Base-by-base conservation (phyloP, 2,888 invertebrate genomes). In the Drosophila nigritarsus region DNA sequence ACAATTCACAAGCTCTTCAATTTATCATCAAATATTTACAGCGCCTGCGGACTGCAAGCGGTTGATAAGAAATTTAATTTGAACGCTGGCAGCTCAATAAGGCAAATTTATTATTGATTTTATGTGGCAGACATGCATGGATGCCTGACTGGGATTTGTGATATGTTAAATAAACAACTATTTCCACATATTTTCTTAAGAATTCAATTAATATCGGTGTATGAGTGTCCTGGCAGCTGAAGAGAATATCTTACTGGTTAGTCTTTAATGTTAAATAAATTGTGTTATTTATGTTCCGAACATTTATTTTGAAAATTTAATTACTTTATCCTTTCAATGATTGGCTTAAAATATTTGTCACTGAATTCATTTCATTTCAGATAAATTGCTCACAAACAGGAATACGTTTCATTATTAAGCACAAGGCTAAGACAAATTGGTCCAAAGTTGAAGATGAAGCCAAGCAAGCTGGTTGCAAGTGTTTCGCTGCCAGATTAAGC, bases 31-130 rank as follows among this genome's bases (percentile, higher is more conserved):
- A 72, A 59, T 42, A 67, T 67, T 59, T 60, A 60, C 45, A 60
- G 59, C 29, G 42, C 36, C 24, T 27, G 29, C 24, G 32, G n/a
- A 51, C 62, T 60, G 65, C 68, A 66, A 80, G 50, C 51, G 65
- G 56, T 54, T 58, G 77, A 75, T 78, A 75, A 80, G 80, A 66
- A 66, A 59, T 36, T 71, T 20, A 15, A 54, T 63, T 65, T 40
- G 7, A 7, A 6, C 15, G 34, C 60, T 54, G 56, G 8, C 24
- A 50, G 50, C 18, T 15, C 42, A n/a, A 7, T 30, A 29, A 36
- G 2, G 5, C 5, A 2, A 36, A 42, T 58, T 36, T 51, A 30
- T 36, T n/a, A 49, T n/a, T 18, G 20, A n/a, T 32, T 32, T 18
- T 5, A 24, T 30, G 32, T 36, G 20, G n/a, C 3, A 27, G 18